Evolutionary conservation across 2,113 vertebrate genomes (phyloP).

Genomic region (Tetrax tetrax): DNA sequence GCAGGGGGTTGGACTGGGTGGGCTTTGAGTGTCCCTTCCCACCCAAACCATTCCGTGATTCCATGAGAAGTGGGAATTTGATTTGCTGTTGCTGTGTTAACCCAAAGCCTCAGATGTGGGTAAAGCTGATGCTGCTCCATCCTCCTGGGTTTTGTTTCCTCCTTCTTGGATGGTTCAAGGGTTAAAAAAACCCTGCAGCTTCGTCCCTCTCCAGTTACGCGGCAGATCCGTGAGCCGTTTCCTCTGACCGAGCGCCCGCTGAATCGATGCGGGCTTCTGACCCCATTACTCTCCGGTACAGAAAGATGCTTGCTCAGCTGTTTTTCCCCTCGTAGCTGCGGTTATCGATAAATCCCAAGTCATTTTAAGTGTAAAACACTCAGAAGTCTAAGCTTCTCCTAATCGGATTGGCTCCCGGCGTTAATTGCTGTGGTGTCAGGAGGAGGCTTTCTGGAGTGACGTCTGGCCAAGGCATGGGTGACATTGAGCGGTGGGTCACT

Average conservation of each 20-base stretch:
- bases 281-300: neutral
- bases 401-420: neutral
- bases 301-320: neutral
- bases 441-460: neutral
- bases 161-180: neutral
- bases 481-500: neutral
- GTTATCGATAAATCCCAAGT: neutral
- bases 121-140: neutral
- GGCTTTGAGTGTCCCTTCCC: too few relatives aligned
- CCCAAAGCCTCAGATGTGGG: neutral
- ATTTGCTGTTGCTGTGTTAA: neutral
- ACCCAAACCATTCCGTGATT: too few relatives aligned
- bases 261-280: neutral
- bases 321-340: neutral
- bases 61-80: neutral
- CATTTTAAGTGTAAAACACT: neutral
- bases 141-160: neutral
- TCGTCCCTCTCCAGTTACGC: neutral
- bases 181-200: neutral
- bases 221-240: fast-evolving
- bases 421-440: neutral
- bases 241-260: neutral
- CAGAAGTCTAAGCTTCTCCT: neutral
- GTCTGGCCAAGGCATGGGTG: neutral
- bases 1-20: too few relatives aligned